phyloP scores from a whole-genome alignment of 2,888 invertebrate genomes.

The Polyploca ridens region DNA sequence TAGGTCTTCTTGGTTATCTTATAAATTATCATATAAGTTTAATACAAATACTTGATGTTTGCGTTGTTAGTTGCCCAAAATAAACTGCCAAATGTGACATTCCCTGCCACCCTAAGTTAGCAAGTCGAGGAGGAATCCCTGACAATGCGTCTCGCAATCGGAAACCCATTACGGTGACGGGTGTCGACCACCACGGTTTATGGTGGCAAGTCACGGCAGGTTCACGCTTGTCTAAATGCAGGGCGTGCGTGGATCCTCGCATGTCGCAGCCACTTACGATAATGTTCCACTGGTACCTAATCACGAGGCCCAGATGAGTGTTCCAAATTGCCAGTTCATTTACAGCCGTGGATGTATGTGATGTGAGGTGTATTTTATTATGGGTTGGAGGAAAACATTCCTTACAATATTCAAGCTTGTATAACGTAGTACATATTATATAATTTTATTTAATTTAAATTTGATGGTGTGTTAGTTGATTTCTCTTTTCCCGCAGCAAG shows the following conservation, averaged over 20 bases:
- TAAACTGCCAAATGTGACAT: constrained; percentile 8
- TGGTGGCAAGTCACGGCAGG: constrained; percentile 46
- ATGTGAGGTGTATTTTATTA: neutral
- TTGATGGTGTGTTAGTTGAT: too few relatives aligned
- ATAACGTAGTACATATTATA: too few relatives aligned
- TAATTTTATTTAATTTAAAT: too few relatives aligned
- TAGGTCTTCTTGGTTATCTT: neutral
- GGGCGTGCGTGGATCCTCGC: constrained; percentile 12
- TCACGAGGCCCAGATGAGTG: constrained; percentile 9
- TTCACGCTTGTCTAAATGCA: constrained; percentile 27
- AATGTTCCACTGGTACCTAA: constrained; percentile 5
- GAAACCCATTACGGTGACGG: constrained; percentile 64
- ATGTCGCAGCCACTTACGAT: constrained; percentile 16
- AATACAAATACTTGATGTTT: too few relatives aligned
- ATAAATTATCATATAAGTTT: neutral
- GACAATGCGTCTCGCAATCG: constrained; percentile 56
- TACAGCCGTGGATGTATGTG: neutral
- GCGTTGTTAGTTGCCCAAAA: neutral
- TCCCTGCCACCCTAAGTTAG: constrained; percentile 19
- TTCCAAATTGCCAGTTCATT: constrained; percentile 8
- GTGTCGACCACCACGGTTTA: constrained; percentile 39
- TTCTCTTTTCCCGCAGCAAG: too few relatives aligned
- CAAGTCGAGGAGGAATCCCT: constrained; percentile 21
- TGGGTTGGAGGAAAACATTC: too few relatives aligned
- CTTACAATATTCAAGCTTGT: too few relatives aligned